Base-by-base conservation (phyloP, 2,888 invertebrate genomes). In the Campoplex nolae region DNA sequence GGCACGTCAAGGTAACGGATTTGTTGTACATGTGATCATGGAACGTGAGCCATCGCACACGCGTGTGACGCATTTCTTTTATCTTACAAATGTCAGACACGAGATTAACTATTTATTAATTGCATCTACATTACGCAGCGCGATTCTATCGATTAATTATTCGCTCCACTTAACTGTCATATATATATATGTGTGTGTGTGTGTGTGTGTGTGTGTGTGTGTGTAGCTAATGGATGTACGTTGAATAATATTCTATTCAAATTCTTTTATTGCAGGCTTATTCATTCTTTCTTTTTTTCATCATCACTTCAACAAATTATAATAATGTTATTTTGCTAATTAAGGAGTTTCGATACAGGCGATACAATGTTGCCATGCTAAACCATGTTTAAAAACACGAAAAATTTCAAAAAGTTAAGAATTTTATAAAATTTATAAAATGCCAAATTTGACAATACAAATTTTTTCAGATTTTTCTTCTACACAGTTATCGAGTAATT, bases 1-100 rank as follows among this genome's bases (percentile, higher is more conserved):
- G 92, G 91, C 91, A 91, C 91, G 90, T 91, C 92, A 91, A 92
- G 91, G 92, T 90, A 89, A 92, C 88, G 88, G 87, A 87, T 88
- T 88, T 85, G 83, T 78, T 8, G 78, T 68, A 8, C 45, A 62
- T 76, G 77, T 71, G 80, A 89, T 87, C 67, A 86, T 77, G 84
- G 58, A 84, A 76, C 83, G 80, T 84, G 62, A 76, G 71, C 76
- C 77, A 82, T 80, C 83, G 38, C 75, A 71, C 71, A 81, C 71
- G 70, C 71, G 70, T 79, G 81, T 89, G 84, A 88, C 85, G 80
- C 77, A 58, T 86, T 86, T 75, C 76, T 84, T 84, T 80, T 48
- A 78, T 80, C 76, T 73, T 80, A 84, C 83, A 85, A 84, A 84
- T 84, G 82, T 84, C 78, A 84, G 70, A 75, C 54, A n/a, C 28